Evolutionary conservation across 2,113 vertebrate species (phyloP), one percentile per base, ranked within the genome.

Genomic region (Fulica atra): DNA sequence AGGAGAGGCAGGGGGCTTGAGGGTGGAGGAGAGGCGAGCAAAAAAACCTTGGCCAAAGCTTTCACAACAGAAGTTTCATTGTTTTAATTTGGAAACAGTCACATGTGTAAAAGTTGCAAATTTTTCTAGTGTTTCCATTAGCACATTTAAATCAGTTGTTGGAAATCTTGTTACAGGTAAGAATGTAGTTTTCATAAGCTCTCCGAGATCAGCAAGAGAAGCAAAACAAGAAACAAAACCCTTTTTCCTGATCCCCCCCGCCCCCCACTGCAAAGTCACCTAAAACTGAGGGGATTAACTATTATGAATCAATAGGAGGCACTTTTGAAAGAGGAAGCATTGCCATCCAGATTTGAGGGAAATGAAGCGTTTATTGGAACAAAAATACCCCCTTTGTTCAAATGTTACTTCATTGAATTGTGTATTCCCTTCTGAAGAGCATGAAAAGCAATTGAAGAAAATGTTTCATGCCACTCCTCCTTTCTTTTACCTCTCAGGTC

Each of bases 291-390:
- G 14, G 56, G 88, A 97, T 97, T 95, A 97, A 79, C 93, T 92
- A 57, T 76, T 92, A 89, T 12, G 74, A 88, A 82, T 95, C 93
- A 94, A 54, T 89, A 77, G 97, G 94, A 94, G 92, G 91, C 81
- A 84, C 95, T 97, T 97, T 68, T 89, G 92, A 95, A 95, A 97
- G 86, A 96, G 79, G 92, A 97, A 97, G 92, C 88, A 72, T 92
- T 96, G 94, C 96, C 72, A 86, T 94, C 83, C 85, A 96, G 90
- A 94, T 96, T 86, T 94, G 92, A 97, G 85, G 93, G 93, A 96
- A 95, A 81, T 94, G 93, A 96, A 97, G 94, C 94, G 7, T 97
- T 98, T 97, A 95, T 95, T 18, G 56, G 93, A 96, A 97, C 86
- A 95, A 87, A 96, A 95, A 96, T 96, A 95, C 91, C 44, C 81